Conservation (phyloP, 2,797 vertebrate genomes). For the Chaetophractus vellerosus region DNA sequence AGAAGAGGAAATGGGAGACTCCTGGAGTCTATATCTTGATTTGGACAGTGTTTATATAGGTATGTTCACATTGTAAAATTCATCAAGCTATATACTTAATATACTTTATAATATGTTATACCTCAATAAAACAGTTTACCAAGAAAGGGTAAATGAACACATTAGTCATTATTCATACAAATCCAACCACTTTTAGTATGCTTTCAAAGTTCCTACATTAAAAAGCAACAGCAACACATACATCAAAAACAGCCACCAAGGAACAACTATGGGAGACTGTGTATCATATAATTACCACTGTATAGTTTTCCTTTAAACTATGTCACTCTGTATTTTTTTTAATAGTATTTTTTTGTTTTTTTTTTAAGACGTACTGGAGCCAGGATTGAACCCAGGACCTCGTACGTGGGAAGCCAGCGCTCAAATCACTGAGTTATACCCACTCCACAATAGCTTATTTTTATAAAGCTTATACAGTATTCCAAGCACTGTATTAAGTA, state of each 20-base stretch:
- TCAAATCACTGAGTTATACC: too few species aligned
- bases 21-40: not conserved
- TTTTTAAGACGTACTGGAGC: too few species aligned
- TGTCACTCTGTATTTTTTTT: not conserved
- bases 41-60: not conserved
- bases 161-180: constrained; percentile 37
- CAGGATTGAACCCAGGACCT: too few species aligned
- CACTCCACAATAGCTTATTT: not conserved
- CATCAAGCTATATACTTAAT: not conserved
- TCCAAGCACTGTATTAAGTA: constrained; percentile 15
- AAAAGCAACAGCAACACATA: not conserved
- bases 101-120: not conserved
- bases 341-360: too few species aligned
- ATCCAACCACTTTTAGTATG: not conserved
- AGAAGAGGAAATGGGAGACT: not conserved
- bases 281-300: not conserved
- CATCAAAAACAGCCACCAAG: not conserved
- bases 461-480: constrained; percentile 2
- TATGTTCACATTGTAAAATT: not conserved
- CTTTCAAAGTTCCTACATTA: not conserved
- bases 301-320: constrained; percentile 31
- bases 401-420: too few species aligned
- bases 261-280: not conserved
- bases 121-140: not conserved
- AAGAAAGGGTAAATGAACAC: not conserved